These are phyloP conservation scores for Phrynocephalus versicolor DNA, from an alignment of 2,113 vertebrate genomes.

Conservation along the genomic window DNA sequence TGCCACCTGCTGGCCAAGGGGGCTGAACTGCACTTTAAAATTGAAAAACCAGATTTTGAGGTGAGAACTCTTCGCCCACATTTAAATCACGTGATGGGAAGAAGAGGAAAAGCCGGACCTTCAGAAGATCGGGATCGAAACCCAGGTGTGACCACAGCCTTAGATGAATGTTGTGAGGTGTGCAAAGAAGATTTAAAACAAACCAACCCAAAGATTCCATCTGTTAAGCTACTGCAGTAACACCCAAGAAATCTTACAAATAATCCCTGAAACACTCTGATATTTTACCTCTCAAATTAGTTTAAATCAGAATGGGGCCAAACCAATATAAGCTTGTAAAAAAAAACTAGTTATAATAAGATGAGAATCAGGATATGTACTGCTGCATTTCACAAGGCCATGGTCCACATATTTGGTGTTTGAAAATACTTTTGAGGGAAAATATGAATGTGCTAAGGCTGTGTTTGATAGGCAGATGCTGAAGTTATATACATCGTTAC, in stretches of 20 bases:
- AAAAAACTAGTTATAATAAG: conserved; percentile 62
- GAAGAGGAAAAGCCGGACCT: no score
- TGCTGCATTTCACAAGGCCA: conserved; percentile 27
- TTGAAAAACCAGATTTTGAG: no score
- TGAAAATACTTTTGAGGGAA: conserved; percentile 47
- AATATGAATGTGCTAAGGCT: conserved; percentile 34
- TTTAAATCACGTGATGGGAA: no score
- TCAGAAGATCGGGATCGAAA: no score
- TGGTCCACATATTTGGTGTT: conserved; percentile 43
- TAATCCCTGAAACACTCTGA: neutral
- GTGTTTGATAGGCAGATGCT: conserved; percentile 19
- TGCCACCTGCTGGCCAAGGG: no score
- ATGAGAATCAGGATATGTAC: conserved; percentile 62
- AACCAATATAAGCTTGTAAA: conserved; percentile 48
- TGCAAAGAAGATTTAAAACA: neutral
- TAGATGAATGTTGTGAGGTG: neutral
- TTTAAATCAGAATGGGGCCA: neutral
- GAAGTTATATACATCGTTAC: conserved; percentile 45
- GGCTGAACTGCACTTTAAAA: no score
- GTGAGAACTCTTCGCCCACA: no score
- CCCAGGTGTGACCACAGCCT: no score
- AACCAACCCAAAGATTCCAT: neutral
- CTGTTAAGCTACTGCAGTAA: neutral
- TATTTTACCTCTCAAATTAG: neutral
- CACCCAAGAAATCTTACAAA: neutral